These are phyloP conservation scores for Cnemophilus loriae DNA, from an alignment of 2,113 vertebrate genomes.

Conservation along the genomic window DNA sequence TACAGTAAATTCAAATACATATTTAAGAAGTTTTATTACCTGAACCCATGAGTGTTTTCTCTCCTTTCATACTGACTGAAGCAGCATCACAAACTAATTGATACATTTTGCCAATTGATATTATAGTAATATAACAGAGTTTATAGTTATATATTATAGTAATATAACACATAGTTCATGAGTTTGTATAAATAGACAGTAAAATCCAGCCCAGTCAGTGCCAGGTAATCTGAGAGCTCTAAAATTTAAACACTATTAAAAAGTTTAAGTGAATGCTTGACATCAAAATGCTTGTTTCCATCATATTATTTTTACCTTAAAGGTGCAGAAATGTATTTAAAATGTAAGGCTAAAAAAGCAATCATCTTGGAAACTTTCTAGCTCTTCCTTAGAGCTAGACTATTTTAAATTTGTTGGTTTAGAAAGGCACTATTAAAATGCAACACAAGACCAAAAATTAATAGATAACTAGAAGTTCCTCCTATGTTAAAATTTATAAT, in stretches of 20 bases:
- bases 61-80: background rate
- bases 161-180: background rate
- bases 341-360: background rate
- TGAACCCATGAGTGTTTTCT: background rate
- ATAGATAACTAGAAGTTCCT: background rate
- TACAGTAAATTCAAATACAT: background rate
- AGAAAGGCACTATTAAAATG: background rate
- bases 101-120: background rate
- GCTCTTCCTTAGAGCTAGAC: background rate
- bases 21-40: background rate
- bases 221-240: background rate
- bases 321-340: background rate
- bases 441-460: background rate
- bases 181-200: background rate
- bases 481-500: background rate
- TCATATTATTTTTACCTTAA: background rate
- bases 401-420: background rate
- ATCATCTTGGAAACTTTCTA: background rate
- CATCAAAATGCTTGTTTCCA: background rate
- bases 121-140: background rate
- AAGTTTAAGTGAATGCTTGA: background rate
- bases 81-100: background rate
- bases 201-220: background rate
- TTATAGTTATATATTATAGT: background rate
- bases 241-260: background rate